Evolutionary conservation across 2,113 vertebrate genomes (phyloP), one percentile per base, ranked within the genome.

Genomic region (Asarcornis scutulata): DNA sequence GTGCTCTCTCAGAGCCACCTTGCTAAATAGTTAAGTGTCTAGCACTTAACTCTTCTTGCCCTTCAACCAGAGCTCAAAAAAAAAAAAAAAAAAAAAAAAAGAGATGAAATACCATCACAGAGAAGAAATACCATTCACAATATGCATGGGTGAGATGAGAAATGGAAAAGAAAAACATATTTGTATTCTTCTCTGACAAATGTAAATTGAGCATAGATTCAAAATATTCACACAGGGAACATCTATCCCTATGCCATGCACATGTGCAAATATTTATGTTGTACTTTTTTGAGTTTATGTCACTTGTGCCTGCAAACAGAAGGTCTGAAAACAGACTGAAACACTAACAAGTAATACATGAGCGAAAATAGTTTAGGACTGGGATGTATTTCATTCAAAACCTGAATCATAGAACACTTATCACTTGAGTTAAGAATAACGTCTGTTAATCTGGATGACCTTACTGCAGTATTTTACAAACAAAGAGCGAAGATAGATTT

Each of bases 261-360:
- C 60, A 80, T 72, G 86, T 75, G 58, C 34, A 93, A 88, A 86
- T 94, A 95, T 86, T 95, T 93, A 56, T 81, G 27, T n/a, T 88
- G 23, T 79, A 79, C 26, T 87, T 92, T 34, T 34, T 55, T 62
- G 46, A 76, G 59, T 90, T 60, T 71, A 22, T 58, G 74, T 58
- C 67, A 87, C 86, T 84, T 83, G 10, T n/a, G 66, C 17, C 34
- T 79, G 36, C 74, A 69, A 18, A 34, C 21, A 76, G 46, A 72
- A 89, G 63, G 14, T 64, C 69, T 31, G 40, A 78, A 86, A 84
- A 69, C 34, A 83, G 56, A n/a, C 25, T 9, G 9, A 83, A 88
- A 84, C 29, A 64, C 36, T 21, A 53, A 66, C 20, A 38, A 67
- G 13, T 42, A 75, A 73, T 5, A 23, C 2, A 2, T 1, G 2